Percentiles rank a stretch among this genome's conserved stretches.
These are phyloP conservation scores for Frankliniella fusca DNA, from an alignment of 2,888 invertebrate species.

Conservation along the genomic window DNA sequence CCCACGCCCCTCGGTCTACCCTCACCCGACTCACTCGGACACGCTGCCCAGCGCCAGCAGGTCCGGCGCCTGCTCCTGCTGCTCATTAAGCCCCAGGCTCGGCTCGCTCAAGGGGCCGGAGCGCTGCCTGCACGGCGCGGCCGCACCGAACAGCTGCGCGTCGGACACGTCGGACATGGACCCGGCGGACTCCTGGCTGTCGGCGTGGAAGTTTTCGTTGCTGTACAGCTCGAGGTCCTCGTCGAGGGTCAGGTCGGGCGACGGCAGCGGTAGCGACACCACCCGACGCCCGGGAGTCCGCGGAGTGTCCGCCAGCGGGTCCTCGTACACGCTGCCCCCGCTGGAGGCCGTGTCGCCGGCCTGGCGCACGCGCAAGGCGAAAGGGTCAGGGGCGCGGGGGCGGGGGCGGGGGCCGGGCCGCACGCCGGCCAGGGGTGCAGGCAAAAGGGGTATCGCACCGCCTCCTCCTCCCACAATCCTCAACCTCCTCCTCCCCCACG, in stretches of 20 bases:
- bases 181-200: not conserved
- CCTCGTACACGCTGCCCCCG: slow-evolving; percentile 15
- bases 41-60: not conserved
- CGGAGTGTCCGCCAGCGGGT: slow-evolving; percentile 11
- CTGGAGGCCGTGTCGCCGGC: not conserved
- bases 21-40: not conserved
- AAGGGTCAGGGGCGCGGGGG: too few species aligned
- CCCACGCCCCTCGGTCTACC: too few species aligned
- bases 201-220: slow-evolving; percentile 10
- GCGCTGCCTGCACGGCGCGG: not conserved
- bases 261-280: not conserved
- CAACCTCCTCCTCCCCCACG: too few species aligned
- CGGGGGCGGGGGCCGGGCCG: too few species aligned
- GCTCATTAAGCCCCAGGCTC: not conserved
- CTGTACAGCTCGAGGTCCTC: not conserved
- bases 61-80: too few species aligned
- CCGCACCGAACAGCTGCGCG: not conserved
- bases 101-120: not conserved
- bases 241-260: too few species aligned
- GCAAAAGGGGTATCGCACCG: too few species aligned
- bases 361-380: not conserved
- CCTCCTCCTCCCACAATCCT: too few species aligned
- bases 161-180: not conserved
- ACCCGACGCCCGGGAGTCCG: not conserved
- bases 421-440: too few species aligned